Evolutionary conservation across 2,888 invertebrate species (phyloP).

Genomic region (Zele albiditarsus): DNA sequence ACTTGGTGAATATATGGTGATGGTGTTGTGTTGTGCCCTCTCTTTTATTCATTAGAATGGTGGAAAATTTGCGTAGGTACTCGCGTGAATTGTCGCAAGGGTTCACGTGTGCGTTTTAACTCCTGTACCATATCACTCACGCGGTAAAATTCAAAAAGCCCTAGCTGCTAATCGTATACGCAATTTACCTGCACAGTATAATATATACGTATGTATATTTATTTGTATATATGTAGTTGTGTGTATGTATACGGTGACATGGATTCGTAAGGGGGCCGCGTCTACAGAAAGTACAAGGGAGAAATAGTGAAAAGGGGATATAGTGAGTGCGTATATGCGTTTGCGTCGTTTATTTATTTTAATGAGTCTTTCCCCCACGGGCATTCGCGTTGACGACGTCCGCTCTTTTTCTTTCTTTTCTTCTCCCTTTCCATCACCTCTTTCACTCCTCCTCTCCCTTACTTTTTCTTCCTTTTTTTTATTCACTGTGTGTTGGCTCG

Average conservation of each 20-base stretch:
- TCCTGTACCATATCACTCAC: not conserved
- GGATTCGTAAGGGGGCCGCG: slow-evolving; percentile 27
- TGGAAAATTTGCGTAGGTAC: slow-evolving; percentile 25
- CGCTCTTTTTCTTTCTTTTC: slow-evolving; percentile 34
- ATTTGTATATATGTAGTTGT: too few relatives aligned
- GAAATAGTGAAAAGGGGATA: slow-evolving; percentile 4
- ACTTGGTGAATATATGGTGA: not conserved
- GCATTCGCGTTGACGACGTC: slow-evolving; percentile 37
- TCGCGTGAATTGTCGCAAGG: slow-evolving; percentile 24
- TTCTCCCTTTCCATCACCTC: slow-evolving; percentile 14
- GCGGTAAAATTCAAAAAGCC: slow-evolving; percentile 18
- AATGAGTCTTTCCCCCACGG: slow-evolving; percentile 60
- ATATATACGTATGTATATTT: too few relatives aligned
- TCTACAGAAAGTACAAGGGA: slow-evolving; percentile 14
- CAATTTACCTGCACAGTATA: slow-evolving; percentile 44
- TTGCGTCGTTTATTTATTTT: slow-evolving; percentile 65
- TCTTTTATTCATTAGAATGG: slow-evolving; percentile 3
- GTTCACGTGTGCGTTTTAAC: slow-evolving; percentile 8
- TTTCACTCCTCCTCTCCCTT: not conserved
- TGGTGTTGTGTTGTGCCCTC: not conserved
- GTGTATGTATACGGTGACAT: slow-evolving; percentile 11
- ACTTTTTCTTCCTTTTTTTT: slow-evolving; percentile 19
- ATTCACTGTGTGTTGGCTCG: slow-evolving; percentile 29
- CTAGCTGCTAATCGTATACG: slow-evolving; percentile 47
- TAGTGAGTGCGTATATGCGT: slow-evolving; percentile 34